phyloP scores from a whole-genome alignment of 2,797 vertebrate genomes.

The Cyprinella venusta region DNA sequence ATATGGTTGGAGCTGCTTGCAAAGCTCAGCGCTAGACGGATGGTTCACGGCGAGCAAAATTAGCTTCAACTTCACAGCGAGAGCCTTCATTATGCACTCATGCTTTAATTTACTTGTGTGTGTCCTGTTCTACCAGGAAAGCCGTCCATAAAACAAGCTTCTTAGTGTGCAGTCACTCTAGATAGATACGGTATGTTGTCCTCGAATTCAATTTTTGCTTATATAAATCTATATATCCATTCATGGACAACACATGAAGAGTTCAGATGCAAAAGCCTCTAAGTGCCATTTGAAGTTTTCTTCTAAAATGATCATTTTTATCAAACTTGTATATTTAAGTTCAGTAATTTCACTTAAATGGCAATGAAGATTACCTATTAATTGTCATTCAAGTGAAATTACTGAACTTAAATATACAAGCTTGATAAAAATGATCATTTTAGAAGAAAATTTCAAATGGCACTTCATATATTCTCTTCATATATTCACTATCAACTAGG shows the following conservation, averaged over 20 bases:
- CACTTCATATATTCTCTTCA: too few relatives aligned
- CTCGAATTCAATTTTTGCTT: not conserved
- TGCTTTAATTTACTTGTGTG: constrained; percentile 36
- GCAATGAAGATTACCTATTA: too few relatives aligned
- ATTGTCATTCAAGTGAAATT: too few relatives aligned
- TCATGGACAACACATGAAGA: too few relatives aligned
- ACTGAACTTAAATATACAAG: too few relatives aligned
- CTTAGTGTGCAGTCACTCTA: constrained; percentile 12
- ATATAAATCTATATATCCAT: not conserved
- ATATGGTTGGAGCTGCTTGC: constrained; percentile 27
- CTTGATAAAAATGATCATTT: too few relatives aligned
- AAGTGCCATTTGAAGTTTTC: too few relatives aligned
- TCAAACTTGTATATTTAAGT: too few relatives aligned
- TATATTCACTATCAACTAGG: not conserved
- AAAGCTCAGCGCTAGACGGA: constrained; percentile 50
- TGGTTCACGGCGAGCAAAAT: constrained; percentile 22
- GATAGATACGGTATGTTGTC: constrained; percentile 6
- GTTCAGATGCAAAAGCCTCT: too few relatives aligned
- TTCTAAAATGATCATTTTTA: too few relatives aligned
- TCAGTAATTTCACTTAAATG: too few relatives aligned
- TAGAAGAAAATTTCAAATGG: too few relatives aligned
- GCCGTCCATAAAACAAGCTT: constrained; percentile 47
- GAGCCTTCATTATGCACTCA: constrained; percentile 15
- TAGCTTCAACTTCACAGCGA: constrained; percentile 45
- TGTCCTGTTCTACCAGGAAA: constrained; percentile 28